These are phyloP conservation scores for Hirundichthys speculiger DNA, from an alignment of 2,113 vertebrate species.

Conservation along the genomic window DNA sequence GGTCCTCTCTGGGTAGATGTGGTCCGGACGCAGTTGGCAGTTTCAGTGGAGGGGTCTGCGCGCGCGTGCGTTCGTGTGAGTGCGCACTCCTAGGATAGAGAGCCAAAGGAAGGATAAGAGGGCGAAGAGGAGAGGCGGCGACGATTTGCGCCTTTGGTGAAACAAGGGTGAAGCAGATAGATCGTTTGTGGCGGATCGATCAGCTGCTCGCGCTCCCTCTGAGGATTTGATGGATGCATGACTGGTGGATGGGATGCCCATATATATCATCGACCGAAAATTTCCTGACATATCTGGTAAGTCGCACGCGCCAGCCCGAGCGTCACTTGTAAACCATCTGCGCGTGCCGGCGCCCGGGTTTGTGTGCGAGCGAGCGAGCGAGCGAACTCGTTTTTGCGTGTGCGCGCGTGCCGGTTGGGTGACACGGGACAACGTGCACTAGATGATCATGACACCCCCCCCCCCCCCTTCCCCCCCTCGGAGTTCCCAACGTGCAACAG, in stretches of 20 bases:
- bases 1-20: slow-evolving; percentile 53
- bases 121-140: slow-evolving; percentile 54
- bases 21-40: slow-evolving; percentile 46
- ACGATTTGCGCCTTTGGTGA: slow-evolving; percentile 44
- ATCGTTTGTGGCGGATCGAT: slow-evolving; percentile 47
- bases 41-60: slow-evolving; percentile 27
- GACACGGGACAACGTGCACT: slow-evolving; percentile 61
- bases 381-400: not conserved
- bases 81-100: slow-evolving; percentile 54
- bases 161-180: slow-evolving; percentile 39
- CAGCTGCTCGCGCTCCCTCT: slow-evolving; percentile 64
- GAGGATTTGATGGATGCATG: slow-evolving; percentile 70
- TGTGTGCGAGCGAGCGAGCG: not conserved
- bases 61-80: slow-evolving; percentile 26
- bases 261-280: slow-evolving; percentile 81
- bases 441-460: slow-evolving; percentile 64
- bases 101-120: slow-evolving; percentile 43
- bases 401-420: slow-evolving; percentile 24
- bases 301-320: slow-evolving; percentile 55
- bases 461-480: slow-evolving; percentile 9
- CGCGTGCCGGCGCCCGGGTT: slow-evolving; percentile 15
- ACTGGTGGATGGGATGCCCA: slow-evolving; percentile 80
- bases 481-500: slow-evolving; percentile 74
- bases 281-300: slow-evolving; percentile 83
- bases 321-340: slow-evolving; percentile 30